Conservation (phyloP, 2,113 vertebrate species). For the Tenebrosternarchus preto region DNA sequence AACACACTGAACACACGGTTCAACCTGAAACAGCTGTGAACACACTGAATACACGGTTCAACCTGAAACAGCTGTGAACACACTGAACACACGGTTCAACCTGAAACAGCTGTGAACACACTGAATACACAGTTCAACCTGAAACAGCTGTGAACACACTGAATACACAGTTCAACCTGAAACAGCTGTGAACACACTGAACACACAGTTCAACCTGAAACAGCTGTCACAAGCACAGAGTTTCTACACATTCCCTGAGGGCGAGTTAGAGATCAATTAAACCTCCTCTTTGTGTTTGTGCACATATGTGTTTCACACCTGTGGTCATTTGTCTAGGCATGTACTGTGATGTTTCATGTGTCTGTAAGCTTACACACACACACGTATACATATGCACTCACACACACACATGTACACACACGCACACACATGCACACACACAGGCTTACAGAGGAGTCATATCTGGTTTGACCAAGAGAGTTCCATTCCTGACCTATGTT, state of each 20-base stretch:
- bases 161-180: constrained; percentile 52
- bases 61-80: too few species aligned
- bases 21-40: constrained; percentile 29
- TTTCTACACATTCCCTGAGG: constrained; percentile 49
- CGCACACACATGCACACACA: constrained; percentile 26
- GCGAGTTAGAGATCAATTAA: constrained; percentile 17
- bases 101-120: constrained; percentile 39
- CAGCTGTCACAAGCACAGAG: constrained; percentile 60
- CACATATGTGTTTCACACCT: not conserved
- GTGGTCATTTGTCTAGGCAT: not conserved
- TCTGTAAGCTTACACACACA: constrained; percentile 10
- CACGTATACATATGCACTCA: too few species aligned
- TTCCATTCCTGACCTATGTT: constrained; percentile 63
- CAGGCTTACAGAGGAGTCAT: constrained; percentile 35
- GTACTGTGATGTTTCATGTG: not conserved
- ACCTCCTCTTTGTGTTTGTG: constrained; percentile 32
- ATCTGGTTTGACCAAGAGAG: constrained; percentile 51
- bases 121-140: too few species aligned
- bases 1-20: not conserved
- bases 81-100: not conserved
- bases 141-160: too few species aligned
- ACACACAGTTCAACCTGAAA: constrained; percentile 54
- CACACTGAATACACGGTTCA: too few species aligned
- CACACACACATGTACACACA: constrained; percentile 21
- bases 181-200: constrained; percentile 37